Conservation (phyloP, 2,797 vertebrate species). For the Rallus crepitans region DNA sequence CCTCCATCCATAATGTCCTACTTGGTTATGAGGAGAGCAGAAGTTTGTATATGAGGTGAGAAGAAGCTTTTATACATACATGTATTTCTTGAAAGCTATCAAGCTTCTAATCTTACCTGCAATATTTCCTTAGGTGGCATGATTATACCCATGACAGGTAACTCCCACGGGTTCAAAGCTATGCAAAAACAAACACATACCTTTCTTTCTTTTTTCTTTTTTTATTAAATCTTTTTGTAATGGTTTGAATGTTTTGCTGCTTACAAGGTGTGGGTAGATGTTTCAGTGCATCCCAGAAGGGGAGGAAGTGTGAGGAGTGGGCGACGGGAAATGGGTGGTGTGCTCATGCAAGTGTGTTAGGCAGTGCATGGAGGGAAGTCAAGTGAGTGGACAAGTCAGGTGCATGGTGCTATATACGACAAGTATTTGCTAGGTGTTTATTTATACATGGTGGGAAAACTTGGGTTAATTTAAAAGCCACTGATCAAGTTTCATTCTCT, state of each 20-base stretch:
- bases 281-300: slow-evolving; percentile 20
- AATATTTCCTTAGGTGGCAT: background rate
- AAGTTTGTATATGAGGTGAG: background rate
- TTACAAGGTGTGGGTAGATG: background rate
- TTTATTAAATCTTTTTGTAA: background rate
- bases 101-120: background rate
- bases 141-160: background rate
- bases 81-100: background rate
- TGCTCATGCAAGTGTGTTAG: background rate
- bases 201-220: background rate
- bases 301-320: background rate
- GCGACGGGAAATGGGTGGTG: slow-evolving; percentile 1
- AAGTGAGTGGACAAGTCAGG: background rate
- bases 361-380: background rate
- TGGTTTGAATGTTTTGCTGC: background rate
- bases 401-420: background rate
- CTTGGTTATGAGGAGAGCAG: background rate
- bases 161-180: background rate
- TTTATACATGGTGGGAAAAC: background rate
- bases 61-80: background rate
- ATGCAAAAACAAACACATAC: background rate
- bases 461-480: slow-evolving; percentile 47
- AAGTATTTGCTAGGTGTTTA: background rate
- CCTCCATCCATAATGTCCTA: background rate
- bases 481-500: slow-evolving; percentile 64